These are phyloP conservation scores for Notechis scutatus DNA, from an alignment of 2,113 vertebrate genomes.

Conservation along the genomic window DNA sequence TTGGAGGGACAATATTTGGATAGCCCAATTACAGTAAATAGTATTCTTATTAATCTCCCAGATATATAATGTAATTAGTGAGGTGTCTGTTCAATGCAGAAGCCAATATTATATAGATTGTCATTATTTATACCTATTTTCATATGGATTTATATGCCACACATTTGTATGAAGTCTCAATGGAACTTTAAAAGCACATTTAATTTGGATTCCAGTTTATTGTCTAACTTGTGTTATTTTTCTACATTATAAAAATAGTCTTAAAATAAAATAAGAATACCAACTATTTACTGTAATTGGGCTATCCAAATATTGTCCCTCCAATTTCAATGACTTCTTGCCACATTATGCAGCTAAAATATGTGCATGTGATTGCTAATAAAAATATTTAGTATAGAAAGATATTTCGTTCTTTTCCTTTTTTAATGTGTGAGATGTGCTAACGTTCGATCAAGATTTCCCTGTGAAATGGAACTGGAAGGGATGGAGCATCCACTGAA, in stretches of 20 bases:
- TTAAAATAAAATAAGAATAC: background rate
- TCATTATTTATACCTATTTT: background rate
- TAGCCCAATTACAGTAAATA: background rate
- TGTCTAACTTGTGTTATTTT: background rate
- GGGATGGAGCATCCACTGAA: background rate
- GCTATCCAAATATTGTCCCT: background rate
- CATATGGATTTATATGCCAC: background rate
- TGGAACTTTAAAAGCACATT: background rate
- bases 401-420: background rate
- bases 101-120: background rate
- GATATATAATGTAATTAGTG: background rate
- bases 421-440: background rate
- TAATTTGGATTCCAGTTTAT: background rate
- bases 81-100: background rate
- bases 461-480: background rate
- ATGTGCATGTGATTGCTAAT: background rate
- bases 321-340: background rate
- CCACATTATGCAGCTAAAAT: background rate
- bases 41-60: background rate
- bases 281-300: background rate
- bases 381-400: background rate
- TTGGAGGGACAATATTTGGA: background rate
- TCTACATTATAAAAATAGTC: background rate
- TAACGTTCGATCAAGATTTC: slow-evolving; percentile 8
- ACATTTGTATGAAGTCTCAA: background rate